phyloP scores from a whole-genome alignment of 2,113 vertebrate species.

The Solea solea region DNA sequence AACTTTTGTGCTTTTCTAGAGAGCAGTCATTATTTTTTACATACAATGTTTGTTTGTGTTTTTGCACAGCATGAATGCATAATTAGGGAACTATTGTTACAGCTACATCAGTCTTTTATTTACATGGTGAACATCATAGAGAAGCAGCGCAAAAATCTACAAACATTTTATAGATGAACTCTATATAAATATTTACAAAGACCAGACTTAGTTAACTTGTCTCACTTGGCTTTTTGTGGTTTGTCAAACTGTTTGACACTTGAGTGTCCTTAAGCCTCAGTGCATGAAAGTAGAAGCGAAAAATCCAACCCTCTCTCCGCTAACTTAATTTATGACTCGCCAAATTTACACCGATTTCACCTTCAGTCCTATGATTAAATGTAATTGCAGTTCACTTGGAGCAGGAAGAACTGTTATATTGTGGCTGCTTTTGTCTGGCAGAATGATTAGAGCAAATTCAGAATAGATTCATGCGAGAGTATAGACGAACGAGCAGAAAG shows the following conservation, averaged over 20 bases:
- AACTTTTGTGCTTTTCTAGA: conserved; percentile 10
- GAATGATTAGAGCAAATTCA: conserved; percentile 9
- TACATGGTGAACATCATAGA: conserved; percentile 20
- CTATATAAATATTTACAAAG: conserved; percentile 9
- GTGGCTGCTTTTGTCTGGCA: neutral
- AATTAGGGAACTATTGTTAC: conserved; percentile 13
- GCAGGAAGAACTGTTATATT: neutral
- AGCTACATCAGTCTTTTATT: neutral
- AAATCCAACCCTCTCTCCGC: too few species aligned
- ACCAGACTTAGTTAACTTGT: conserved; percentile 1
- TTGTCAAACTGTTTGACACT: too few species aligned
- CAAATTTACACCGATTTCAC: conserved; percentile 13
- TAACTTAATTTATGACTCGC: conserved; percentile 18
- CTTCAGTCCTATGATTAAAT: neutral
- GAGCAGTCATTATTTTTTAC: conserved; percentile 33
- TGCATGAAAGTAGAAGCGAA: too few species aligned
- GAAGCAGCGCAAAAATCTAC: neutral
- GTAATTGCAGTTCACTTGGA: conserved; percentile 16
- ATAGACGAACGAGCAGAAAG: conserved; percentile 6
- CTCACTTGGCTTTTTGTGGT: too few species aligned
- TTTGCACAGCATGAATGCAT: conserved; percentile 28
- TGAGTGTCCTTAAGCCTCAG: too few species aligned
- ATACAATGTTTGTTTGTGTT: conserved; percentile 8
- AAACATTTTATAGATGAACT: conserved; percentile 8
- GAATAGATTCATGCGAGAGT: neutral